phyloP scores from a whole-genome alignment of 64 coral and sea anemone species.

The Montipora efflorescens region DNA sequence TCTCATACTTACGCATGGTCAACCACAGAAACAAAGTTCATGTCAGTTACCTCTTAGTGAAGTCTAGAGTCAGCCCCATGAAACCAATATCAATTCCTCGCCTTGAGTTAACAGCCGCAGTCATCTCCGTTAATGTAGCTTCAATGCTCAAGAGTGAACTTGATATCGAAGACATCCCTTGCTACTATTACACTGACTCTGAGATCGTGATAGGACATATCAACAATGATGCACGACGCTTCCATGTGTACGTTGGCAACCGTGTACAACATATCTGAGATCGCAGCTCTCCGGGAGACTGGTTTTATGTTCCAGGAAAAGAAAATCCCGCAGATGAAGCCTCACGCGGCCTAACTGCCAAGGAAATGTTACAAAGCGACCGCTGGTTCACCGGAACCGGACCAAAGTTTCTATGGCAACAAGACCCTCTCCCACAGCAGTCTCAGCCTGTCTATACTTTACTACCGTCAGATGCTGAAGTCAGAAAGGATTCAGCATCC shows the following conservation, averaged over 20 bases:
- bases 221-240: constrained; percentile 32
- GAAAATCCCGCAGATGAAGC: no score
- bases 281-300: constrained; percentile 24
- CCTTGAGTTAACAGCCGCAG: no score
- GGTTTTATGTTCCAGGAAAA: background rate
- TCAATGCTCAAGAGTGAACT: constrained; percentile 50
- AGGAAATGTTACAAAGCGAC: constrained; percentile 23
- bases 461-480: constrained; percentile 8
- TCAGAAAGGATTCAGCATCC: constrained; percentile 28
- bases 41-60: constrained; percentile 54
- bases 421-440: background rate
- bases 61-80: constrained; percentile 46
- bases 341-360: background rate
- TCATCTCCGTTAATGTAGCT: background rate
- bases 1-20: constrained; percentile 34
- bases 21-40: constrained; percentile 48
- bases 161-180: constrained; percentile 10
- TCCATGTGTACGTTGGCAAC: background rate
- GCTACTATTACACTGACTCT: constrained; percentile 13
- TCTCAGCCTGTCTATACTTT: background rate
- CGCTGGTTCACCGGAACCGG: constrained; percentile 29
- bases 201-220: constrained; percentile 41
- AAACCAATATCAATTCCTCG: background rate
- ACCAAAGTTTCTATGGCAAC: constrained; percentile 38
- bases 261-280: constrained; percentile 59